phyloP scores from a whole-genome alignment of 2,113 vertebrate genomes.

The Mormyrus iriodes region DNA sequence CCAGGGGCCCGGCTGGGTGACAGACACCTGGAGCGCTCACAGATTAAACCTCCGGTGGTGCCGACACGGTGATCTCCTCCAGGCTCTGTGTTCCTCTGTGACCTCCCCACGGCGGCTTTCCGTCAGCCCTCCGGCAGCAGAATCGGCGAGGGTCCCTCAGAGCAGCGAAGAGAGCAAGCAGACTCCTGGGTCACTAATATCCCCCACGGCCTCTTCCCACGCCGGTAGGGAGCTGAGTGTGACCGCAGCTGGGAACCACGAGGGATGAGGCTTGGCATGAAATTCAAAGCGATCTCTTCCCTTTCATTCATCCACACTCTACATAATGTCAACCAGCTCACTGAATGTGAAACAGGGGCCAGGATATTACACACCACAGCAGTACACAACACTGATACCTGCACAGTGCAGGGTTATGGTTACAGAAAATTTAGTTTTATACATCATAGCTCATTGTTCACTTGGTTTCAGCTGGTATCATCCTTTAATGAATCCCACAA shows the following conservation, averaged over 20 bases:
- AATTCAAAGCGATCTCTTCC: not conserved
- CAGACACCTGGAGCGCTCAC: not conserved
- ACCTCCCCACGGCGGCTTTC: not conserved
- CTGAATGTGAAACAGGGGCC: not conserved
- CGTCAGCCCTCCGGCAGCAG: not conserved
- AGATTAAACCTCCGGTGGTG: not conserved
- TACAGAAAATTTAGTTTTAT: not conserved
- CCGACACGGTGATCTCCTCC: not conserved
- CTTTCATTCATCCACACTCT: not conserved
- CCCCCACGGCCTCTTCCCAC: not conserved
- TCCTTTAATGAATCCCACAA: not conserved
- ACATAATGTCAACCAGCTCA: not conserved
- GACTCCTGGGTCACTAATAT: not conserved
- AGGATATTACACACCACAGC: not conserved
- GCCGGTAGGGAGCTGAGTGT: not conserved
- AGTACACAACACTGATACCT: not conserved
- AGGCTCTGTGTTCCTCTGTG: not conserved
- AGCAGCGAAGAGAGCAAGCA: not conserved
- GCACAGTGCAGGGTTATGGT: not conserved
- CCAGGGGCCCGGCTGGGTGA: not conserved
- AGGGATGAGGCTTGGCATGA: not conserved
- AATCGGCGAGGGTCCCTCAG: not conserved
- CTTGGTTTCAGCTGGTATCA: not conserved
- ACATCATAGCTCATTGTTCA: not conserved
- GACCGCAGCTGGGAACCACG: not conserved